phyloP scores from a whole-genome alignment of 1,140 invertebrate species.

The Caerostris darwini region DNA sequence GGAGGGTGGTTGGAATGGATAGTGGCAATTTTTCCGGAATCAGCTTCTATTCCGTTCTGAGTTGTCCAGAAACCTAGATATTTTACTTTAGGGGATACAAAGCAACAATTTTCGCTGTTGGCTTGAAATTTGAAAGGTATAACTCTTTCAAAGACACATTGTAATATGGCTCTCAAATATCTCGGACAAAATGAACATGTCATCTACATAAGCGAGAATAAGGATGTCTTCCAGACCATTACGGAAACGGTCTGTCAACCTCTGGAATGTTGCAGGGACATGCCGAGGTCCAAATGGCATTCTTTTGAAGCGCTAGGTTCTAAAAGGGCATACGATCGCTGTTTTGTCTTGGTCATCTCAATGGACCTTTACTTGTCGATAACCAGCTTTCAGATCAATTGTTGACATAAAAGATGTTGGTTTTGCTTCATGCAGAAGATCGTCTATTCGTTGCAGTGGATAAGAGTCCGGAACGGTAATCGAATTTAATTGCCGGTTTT shows the following conservation, averaged over 20 bases:
- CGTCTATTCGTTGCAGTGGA: constrained; percentile 51
- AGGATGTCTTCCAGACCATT: neutral
- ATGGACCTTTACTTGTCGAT: constrained; percentile 78
- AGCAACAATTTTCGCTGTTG: neutral
- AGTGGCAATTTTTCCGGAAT: neutral
- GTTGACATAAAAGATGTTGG: constrained; percentile 1
- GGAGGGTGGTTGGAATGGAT: neutral
- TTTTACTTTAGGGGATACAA: too few relatives aligned
- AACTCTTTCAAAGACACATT: neutral
- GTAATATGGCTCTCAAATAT: neutral
- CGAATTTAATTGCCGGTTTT: constrained; percentile 78
- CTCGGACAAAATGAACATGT: neutral
- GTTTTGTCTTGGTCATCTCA: constrained; percentile 81
- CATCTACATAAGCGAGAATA: neutral
- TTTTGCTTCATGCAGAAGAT: constrained; percentile 54
- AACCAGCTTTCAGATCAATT: constrained; percentile 46
- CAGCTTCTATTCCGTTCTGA: too few relatives aligned
- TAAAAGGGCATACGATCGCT: constrained; percentile 80
- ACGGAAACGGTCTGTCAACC: neutral
- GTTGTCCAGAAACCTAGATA: too few relatives aligned
- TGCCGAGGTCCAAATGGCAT: neutral
- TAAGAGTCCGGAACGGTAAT: neutral
- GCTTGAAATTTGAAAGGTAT: neutral
- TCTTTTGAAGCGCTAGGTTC: neutral
- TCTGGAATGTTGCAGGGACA: neutral